phyloP scores from a whole-genome alignment of 2,797 vertebrate species.

The Nasua narica region DNA sequence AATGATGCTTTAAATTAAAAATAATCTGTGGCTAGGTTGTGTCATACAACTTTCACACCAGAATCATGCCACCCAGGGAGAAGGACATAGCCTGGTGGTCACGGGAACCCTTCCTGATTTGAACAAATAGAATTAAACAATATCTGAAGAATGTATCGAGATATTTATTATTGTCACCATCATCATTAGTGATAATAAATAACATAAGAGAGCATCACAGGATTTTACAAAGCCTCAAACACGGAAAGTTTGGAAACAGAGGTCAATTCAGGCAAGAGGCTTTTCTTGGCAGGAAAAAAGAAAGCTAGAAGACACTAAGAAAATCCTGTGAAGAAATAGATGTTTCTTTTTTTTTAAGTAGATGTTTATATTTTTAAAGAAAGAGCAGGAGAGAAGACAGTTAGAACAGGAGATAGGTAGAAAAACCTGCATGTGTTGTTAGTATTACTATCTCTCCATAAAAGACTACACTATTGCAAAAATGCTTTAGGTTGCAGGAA shows the following conservation, averaged over 20 bases:
- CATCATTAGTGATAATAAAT: constrained; percentile 19
- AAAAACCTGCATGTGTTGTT: not conserved
- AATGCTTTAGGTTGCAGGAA: not conserved
- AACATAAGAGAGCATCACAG: not conserved
- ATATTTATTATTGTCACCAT: not conserved
- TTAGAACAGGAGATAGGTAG: not conserved
- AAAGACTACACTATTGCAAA: not conserved
- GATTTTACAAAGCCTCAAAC: constrained; percentile 2
- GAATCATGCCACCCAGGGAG: not conserved
- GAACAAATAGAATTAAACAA: constrained; percentile 27
- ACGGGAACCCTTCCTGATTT: not conserved
- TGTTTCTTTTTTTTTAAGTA: not conserved
- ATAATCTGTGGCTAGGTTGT: not conserved
- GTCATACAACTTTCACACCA: not conserved
- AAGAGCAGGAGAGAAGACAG: not conserved
- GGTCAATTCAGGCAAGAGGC: not conserved
- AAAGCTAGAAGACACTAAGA: not conserved
- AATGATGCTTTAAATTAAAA: constrained; percentile 2
- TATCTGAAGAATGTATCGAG: not conserved
- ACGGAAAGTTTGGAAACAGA: not conserved
- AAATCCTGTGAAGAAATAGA: not conserved
- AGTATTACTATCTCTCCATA: not conserved
- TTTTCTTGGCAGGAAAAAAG: not conserved
- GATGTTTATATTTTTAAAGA: not conserved
- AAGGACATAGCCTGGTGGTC: not conserved